Percentiles rank a stretch among this genome's conserved stretches.
These are phyloP conservation scores for Lycodopsis pacificus DNA, from an alignment of 2,797 vertebrate genomes.

Conservation along the genomic window DNA sequence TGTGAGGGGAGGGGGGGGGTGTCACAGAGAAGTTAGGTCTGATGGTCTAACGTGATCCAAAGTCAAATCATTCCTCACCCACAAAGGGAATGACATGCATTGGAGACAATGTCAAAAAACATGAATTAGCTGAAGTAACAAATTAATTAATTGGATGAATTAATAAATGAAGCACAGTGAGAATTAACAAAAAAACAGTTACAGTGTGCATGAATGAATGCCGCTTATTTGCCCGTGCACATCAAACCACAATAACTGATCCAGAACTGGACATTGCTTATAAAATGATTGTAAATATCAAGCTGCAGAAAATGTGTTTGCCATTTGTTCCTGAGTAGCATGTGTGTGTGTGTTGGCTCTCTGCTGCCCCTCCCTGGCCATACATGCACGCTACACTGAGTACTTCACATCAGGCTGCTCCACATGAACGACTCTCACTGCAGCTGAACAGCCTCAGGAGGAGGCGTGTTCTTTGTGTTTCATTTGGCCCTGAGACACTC, in stretches of 20 bases:
- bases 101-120: not conserved
- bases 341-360: constrained; percentile 36
- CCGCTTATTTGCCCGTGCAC: not conserved
- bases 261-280: not conserved
- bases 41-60: not conserved
- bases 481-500: not conserved
- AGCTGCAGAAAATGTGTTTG: not conserved
- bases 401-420: not conserved
- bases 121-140: constrained; percentile 15
- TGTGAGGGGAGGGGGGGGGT: no score
- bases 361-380: constrained; percentile 75
- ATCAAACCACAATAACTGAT: not conserved
- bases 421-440: not conserved
- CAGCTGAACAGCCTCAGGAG: not conserved
- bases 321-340: not conserved
- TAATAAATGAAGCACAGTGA: not conserved
- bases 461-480: not conserved
- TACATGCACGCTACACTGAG: constrained; percentile 31
- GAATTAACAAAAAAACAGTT: no score
- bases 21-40: not conserved
- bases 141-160: not conserved
- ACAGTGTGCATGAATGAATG: not conserved
- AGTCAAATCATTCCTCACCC: not conserved
- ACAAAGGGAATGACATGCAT: not conserved
- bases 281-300: not conserved